phyloP scores from a whole-genome alignment of 1,140 invertebrate genomes.

The Eufriesea mexicana region DNA sequence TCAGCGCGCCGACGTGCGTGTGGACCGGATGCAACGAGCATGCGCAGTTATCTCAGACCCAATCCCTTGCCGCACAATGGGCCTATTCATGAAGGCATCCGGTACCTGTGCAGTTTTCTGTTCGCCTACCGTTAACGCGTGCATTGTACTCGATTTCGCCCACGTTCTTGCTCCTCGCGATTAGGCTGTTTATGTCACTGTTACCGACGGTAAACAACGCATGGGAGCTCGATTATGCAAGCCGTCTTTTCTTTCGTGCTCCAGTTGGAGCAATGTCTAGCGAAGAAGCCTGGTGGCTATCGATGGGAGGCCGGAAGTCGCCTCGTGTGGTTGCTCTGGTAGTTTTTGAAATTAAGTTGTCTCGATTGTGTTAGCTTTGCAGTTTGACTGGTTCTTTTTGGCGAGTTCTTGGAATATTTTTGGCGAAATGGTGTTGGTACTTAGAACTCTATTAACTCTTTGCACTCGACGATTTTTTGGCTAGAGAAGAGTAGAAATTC shows the following conservation, averaged over 20 bases:
- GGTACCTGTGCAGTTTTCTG: conserved; percentile 55
- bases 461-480: too few species aligned
- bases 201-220: conserved; percentile 16
- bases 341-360: not conserved
- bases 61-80: conserved; percentile 50
- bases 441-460: too few species aligned
- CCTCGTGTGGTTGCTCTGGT: not conserved
- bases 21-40: conserved; percentile 38
- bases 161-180: conserved; percentile 15
- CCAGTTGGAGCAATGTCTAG: not conserved
- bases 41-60: conserved; percentile 45
- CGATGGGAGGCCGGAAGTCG: not conserved
- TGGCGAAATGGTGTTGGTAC: too few species aligned
- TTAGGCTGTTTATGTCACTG: conserved; percentile 20
- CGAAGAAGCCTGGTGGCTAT: not conserved
- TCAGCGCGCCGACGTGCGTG: not conserved
- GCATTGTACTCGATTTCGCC: conserved; percentile 31
- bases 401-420: too few species aligned
- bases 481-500: too few species aligned
- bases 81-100: conserved; percentile 53
- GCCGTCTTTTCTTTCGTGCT: not conserved
- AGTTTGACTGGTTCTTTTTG: too few species aligned
- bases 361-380: too few species aligned
- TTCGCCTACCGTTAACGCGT: conserved; percentile 32
- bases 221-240: not conserved